A percentile compares a stretch with the other conserved stretches of the same genome.
These are phyloP conservation scores for Apis dorsata DNA, from an alignment of 1,140 invertebrate species.

Conservation along the genomic window DNA sequence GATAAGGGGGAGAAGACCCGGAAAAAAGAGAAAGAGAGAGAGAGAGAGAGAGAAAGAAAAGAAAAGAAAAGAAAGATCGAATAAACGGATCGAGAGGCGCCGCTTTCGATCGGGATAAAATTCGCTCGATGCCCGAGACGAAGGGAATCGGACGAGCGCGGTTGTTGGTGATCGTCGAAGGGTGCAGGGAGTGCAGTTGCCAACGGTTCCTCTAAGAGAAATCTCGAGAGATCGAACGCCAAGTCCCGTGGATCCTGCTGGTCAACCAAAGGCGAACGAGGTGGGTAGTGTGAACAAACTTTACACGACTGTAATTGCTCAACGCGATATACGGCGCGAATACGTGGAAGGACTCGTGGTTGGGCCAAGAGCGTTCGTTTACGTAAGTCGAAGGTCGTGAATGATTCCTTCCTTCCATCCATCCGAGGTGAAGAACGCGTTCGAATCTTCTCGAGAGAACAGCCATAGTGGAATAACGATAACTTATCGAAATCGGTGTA, in stretches of 20 bases:
- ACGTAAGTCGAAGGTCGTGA: constrained; percentile 29
- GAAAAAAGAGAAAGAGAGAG: neutral
- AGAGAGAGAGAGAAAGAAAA: neutral
- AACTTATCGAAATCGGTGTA: too few species aligned
- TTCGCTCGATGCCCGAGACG: neutral
- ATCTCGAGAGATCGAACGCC: neutral
- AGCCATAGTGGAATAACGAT: too few species aligned
- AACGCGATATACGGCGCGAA: constrained; percentile 15
- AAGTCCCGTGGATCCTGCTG: constrained; percentile 2
- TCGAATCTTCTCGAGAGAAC: neutral
- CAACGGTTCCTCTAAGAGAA: neutral
- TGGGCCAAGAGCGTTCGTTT: constrained; percentile 9
- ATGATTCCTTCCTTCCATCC: neutral
- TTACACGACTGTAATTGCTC: constrained; percentile 13
- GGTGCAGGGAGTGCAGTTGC: constrained; percentile 6
- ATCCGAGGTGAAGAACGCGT: neutral
- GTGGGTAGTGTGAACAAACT: constrained; percentile 35
- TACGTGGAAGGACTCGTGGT: neutral
- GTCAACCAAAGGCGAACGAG: constrained; percentile 15
- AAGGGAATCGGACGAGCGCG: neutral
- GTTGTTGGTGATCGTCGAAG: constrained; percentile 11
- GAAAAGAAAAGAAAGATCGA: neutral
- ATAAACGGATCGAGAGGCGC: neutral
- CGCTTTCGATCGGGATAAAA: neutral
- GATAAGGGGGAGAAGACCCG: neutral